phyloP scores from a whole-genome alignment of 2,113 vertebrate species.

The Stigmatopora argus region DNA sequence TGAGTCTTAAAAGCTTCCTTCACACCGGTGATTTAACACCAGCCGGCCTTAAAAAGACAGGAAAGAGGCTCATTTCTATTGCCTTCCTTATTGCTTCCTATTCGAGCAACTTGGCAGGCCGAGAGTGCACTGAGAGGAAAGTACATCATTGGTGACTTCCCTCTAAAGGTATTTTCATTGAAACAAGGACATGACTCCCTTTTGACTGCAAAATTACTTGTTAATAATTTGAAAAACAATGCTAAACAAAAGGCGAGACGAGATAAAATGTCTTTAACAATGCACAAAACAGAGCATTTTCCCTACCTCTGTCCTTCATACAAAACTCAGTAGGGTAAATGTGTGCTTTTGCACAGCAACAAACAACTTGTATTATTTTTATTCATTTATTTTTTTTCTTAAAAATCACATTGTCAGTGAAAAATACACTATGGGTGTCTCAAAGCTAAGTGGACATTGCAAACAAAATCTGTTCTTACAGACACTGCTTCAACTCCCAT shows the following conservation, averaged over 20 bases:
- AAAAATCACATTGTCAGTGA: too few species aligned
- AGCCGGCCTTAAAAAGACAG: constrained; percentile 18
- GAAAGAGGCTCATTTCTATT: constrained; percentile 44
- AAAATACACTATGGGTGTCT: too few species aligned
- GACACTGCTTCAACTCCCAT: background rate
- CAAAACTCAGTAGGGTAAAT: background rate
- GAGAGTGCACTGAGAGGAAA: constrained; percentile 13
- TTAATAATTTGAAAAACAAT: background rate
- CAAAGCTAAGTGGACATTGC: background rate
- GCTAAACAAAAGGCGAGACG: too few species aligned
- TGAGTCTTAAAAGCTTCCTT: background rate
- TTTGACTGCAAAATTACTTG: background rate
- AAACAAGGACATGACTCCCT: background rate
- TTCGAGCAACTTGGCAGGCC: constrained; percentile 34
- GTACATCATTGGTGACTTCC: constrained; percentile 1
- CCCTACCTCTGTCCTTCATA: background rate
- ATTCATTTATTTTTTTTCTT: background rate
- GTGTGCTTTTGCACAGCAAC: too few species aligned
- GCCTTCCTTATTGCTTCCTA: constrained; percentile 68
- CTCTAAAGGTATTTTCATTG: constrained; percentile 8
- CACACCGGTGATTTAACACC: background rate
- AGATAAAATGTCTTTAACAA: too few species aligned
- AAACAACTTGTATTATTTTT: background rate
- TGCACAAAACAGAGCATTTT: background rate
- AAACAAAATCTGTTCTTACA: background rate